These are phyloP conservation scores for Poecilia velifera DNA, from an alignment of 2,797 vertebrate species.

Conservation along the genomic window DNA sequence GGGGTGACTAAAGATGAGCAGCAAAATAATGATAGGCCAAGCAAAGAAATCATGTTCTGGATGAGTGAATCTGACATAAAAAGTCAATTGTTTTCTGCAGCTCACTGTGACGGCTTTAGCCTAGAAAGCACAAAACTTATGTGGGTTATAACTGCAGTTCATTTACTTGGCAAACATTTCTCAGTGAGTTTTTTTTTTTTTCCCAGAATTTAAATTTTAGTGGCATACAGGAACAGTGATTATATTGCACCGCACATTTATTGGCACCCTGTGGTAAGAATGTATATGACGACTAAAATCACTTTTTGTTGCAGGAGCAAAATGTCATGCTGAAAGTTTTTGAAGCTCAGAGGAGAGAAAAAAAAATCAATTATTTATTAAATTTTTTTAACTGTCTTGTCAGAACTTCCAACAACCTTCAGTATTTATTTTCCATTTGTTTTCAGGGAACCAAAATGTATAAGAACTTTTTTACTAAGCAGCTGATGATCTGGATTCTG, in stretches of 20 bases:
- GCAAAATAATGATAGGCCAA: conserved; percentile 47
- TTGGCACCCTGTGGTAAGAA: neutral
- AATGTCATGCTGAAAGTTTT: neutral
- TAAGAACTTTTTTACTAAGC: neutral
- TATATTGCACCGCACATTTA: neutral
- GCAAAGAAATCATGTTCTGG: conserved; percentile 63
- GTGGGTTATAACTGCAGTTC: conserved; percentile 44
- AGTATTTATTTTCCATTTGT: neutral
- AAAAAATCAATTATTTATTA: neutral
- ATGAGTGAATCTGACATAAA: conserved; percentile 71
- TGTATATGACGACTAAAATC: neutral
- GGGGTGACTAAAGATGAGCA: conserved; percentile 53
- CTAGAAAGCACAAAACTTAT: conserved; percentile 35
- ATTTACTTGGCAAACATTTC: conserved; percentile 54
- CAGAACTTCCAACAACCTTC: neutral
- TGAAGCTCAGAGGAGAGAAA: neutral
- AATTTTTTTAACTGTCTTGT: neutral
- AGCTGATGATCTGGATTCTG: neutral
- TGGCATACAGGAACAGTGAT: conserved; percentile 8
- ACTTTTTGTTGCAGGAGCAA: neutral
- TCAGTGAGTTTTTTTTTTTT: conserved; percentile 51
- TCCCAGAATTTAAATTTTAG: conserved; percentile 37
- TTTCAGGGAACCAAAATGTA: neutral
- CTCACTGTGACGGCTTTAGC: conserved; percentile 40
- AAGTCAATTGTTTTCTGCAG: conserved; percentile 61